Evolutionary conservation across 1,140 invertebrate species (phyloP), one percentile per base, ranked within the genome.

Genomic region (Caenorhabditis brenneri): DNA sequence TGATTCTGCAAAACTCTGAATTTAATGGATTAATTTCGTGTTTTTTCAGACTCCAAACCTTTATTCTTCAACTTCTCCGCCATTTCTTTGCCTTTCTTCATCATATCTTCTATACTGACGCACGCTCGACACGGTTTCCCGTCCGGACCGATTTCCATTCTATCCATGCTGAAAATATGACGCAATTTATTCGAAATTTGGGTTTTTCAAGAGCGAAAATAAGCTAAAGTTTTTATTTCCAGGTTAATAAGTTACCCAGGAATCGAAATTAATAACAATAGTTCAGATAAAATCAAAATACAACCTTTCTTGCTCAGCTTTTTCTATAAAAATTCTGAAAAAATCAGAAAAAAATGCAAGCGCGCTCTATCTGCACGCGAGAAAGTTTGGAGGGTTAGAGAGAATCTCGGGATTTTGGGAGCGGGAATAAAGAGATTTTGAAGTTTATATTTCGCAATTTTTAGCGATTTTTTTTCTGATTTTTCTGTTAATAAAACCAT

Each of bases 101-200:
- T 85, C 88, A 89, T 89, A 53, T 89, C 90, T 36, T 91, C 88
- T 19, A 86, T 85, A 46, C 88, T 89, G 22, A 89, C 81, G 74
- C 88, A 89, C 31, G 88, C 88, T 79, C 90, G 88, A 48, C 88
- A 89, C 29, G 89, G 89, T 22, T 84, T 83, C 42, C 84, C 84
- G 31, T 82, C 81, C 24, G 65, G 65, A 15, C 65, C 65, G n/a
- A 74, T 74, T 74, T 74, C 65, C 65, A 74, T 74, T 42, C 65
- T 42, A 4, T 42, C 39, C 39, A 42, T 33, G 10, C 12, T 42
- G 22, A 42, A 42, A 42, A 6, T 42, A 42, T 42, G 39, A 42
- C n/a, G n/a, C n/a, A n/a, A n/a, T n/a, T n/a, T n/a, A n/a, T n/a
- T n/a, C n/a, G n/a, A n/a, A n/a, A n/a, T n/a, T n/a, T n/a, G n/a